These are phyloP conservation scores for Lasioglossum pauxillum DNA, from an alignment of 2,888 invertebrate genomes.

Conservation along the genomic window DNA sequence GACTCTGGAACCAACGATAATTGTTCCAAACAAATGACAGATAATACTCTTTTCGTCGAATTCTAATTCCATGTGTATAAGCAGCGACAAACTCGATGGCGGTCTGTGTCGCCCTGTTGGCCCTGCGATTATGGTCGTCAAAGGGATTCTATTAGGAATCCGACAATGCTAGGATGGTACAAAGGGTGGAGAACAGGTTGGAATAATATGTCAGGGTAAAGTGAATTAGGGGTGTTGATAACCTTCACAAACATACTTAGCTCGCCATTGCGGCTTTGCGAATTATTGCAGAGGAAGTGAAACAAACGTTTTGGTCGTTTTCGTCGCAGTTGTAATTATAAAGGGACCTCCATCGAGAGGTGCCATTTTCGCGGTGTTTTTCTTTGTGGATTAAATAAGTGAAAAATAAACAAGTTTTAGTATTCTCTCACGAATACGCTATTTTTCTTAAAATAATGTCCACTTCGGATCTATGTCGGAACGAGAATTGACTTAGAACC, in stretches of 20 bases:
- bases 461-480: no score
- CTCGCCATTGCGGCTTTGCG: constrained; percentile 33
- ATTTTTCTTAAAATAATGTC: no score
- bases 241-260: constrained; percentile 74
- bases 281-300: constrained; percentile 1
- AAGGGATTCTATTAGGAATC: constrained; percentile 26
- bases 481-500: no score
- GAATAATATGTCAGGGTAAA: constrained; percentile 70
- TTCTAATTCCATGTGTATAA: neutral
- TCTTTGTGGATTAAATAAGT: no score
- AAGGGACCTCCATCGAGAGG: no score
- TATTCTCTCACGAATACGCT: no score
- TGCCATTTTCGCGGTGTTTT: no score
- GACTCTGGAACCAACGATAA: neutral
- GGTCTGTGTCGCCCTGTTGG: constrained; percentile 2
- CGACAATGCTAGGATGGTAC: neutral
- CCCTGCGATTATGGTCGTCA: constrained; percentile 22
- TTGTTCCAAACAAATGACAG: neutral
- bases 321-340: no score
- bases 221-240: constrained; percentile 77
- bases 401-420: no score
- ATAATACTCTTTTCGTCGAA: constrained; percentile 7
- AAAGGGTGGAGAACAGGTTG: constrained; percentile 41
- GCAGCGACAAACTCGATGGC: neutral
- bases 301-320: neutral